Evolutionary conservation across 2,888 invertebrate genomes (phyloP).

Genomic region (Drosophila lacicola): DNA sequence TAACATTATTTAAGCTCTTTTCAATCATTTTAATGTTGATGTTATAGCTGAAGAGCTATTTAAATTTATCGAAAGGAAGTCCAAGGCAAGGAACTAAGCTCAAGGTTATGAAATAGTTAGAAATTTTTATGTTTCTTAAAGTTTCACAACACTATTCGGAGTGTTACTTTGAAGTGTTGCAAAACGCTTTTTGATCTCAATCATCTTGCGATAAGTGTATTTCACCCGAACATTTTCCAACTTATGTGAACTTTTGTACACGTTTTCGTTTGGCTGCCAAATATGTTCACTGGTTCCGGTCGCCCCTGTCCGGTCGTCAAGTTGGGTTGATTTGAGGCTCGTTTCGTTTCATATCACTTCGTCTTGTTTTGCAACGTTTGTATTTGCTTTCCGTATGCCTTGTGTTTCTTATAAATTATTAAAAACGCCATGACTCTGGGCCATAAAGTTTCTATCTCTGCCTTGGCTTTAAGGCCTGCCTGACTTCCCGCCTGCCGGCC

Average conservation of each 20-base stretch:
- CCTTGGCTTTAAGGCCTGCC: slow-evolving; percentile 33
- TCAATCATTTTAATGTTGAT: too few relatives aligned
- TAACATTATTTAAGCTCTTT: too few relatives aligned
- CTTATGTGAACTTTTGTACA: slow-evolving; percentile 47
- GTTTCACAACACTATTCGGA: background rate
- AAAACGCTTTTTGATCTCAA: slow-evolving; percentile 6
- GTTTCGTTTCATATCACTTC: slow-evolving; percentile 21
- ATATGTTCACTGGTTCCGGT: slow-evolving; percentile 4
- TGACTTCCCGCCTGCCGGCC: background rate
- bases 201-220: slow-evolving; percentile 8
- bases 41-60: too few relatives aligned
- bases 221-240: slow-evolving; percentile 23
- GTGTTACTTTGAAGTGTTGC: slow-evolving; percentile 4
- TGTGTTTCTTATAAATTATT: slow-evolving; percentile 69
- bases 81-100: too few relatives aligned
- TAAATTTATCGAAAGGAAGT: too few relatives aligned
- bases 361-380: slow-evolving; percentile 30
- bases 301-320: slow-evolving; percentile 21
- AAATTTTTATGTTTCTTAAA: too few relatives aligned
- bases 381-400: slow-evolving; percentile 39
- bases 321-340: slow-evolving; percentile 65
- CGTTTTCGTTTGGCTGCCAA: slow-evolving; percentile 33
- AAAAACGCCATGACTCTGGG: slow-evolving; percentile 62
- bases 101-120: too few relatives aligned
- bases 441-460: slow-evolving; percentile 45